phyloP scores from a whole-genome alignment of 2,888 invertebrate genomes.

The Clivina fossor region DNA sequence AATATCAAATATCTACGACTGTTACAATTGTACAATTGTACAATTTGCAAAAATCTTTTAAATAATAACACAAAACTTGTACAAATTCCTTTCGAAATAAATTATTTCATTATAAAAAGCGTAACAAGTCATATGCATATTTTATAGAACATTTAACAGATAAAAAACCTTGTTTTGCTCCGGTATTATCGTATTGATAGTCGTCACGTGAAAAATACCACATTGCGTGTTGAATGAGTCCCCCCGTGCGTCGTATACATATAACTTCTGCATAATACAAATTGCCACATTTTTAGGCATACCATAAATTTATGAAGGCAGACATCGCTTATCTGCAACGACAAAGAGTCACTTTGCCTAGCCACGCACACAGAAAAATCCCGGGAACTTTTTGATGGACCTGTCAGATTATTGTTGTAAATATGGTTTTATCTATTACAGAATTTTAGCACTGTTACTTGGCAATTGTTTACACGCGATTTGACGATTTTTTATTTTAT shows the following conservation, averaged over 20 bases:
- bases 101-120: too few relatives aligned
- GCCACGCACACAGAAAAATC: constrained; percentile 12
- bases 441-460: constrained; percentile 19
- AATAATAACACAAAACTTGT: too few relatives aligned
- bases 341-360: constrained; percentile 11
- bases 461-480: constrained; percentile 23
- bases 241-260: constrained; percentile 9
- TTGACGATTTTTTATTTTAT: constrained; percentile 16
- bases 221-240: constrained; percentile 18
- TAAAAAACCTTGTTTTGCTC: constrained; percentile 7
- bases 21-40: too few relatives aligned
- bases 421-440: constrained; percentile 27
- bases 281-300: constrained; percentile 24
- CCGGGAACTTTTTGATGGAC: constrained; percentile 19
- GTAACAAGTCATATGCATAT: too few relatives aligned
- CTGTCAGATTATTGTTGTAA: constrained; percentile 30
- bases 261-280: constrained; percentile 17
- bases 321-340: constrained; percentile 16
- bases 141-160: constrained; percentile 12
- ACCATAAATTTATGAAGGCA: constrained; percentile 32
- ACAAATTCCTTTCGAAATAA: too few relatives aligned
- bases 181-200: constrained; percentile 14
- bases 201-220: constrained; percentile 27
- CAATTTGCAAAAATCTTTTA: too few relatives aligned
- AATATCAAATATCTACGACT: too few relatives aligned